These are phyloP conservation scores for Rhinoptilus africanus DNA, from an alignment of 2,113 vertebrate species.

Conservation along the genomic window DNA sequence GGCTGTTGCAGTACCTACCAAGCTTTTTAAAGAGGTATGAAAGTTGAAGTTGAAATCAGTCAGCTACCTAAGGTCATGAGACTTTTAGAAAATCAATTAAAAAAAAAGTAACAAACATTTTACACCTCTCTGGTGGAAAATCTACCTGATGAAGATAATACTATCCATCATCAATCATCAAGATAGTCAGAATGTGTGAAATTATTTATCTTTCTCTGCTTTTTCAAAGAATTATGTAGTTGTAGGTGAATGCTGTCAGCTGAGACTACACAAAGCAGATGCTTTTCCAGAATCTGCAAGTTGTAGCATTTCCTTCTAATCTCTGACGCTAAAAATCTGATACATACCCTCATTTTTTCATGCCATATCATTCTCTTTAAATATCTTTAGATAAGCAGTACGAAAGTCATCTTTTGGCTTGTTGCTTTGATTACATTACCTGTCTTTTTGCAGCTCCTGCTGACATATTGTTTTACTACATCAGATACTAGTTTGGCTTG, in stretches of 20 bases:
- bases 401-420: background rate
- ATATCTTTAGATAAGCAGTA: background rate
- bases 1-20: constrained; percentile 86
- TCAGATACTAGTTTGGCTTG: background rate
- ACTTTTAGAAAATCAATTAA: background rate
- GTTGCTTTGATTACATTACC: background rate
- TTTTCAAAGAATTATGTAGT: background rate
- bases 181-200: background rate
- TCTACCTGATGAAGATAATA: background rate
- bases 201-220: background rate
- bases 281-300: background rate
- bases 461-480: background rate
- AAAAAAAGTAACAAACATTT: background rate
- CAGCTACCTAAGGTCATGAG: background rate
- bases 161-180: background rate
- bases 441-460: background rate
- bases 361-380: background rate
- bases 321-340: background rate
- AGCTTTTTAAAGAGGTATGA: constrained; percentile 96
- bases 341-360: background rate
- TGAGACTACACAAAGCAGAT: background rate
- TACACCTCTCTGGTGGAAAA: background rate
- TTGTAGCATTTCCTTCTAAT: background rate
- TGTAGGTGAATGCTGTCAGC: background rate
- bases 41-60: background rate